Percentiles rank a stretch among this genome's conserved stretches.
Conservation (phyloP, 2,113 vertebrate species). For the Hystrix brachyura region DNA sequence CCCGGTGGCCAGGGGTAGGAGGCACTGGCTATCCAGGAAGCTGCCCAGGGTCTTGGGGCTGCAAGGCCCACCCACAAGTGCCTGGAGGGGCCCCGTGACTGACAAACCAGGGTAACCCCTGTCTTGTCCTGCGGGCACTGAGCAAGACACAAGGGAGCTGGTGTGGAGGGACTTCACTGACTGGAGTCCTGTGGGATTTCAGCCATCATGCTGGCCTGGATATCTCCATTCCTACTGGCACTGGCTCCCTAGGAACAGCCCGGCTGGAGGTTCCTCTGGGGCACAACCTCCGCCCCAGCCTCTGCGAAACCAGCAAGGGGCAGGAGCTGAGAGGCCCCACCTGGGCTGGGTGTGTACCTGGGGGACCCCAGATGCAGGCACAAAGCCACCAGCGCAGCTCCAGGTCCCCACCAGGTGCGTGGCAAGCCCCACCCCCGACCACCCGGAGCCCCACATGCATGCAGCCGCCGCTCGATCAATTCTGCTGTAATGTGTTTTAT, state of each 20-base stretch:
- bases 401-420: neutral
- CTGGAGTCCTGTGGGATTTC: neutral
- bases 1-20: neutral
- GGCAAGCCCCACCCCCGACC: neutral
- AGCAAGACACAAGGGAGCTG: neutral
- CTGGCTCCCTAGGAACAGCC: neutral
- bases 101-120: neutral
- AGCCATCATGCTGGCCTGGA: no score
- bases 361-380: neutral
- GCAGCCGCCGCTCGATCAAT: constrained; percentile 67
- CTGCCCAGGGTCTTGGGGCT: neutral
- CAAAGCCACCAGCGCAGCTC: neutral
- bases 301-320: neutral
- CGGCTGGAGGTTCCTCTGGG: neutral
- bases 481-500: constrained; percentile 82
- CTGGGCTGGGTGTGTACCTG: neutral
- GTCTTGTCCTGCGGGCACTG: neutral
- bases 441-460: constrained; percentile 38
- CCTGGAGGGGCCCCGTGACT: neutral
- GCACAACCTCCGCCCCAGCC: neutral
- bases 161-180: neutral
- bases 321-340: neutral
- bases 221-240: accelerated
- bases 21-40: neutral
- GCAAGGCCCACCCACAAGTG: neutral